phyloP scores from a whole-genome alignment of 2,888 invertebrate species.

The Drosophila kanekoi region DNA sequence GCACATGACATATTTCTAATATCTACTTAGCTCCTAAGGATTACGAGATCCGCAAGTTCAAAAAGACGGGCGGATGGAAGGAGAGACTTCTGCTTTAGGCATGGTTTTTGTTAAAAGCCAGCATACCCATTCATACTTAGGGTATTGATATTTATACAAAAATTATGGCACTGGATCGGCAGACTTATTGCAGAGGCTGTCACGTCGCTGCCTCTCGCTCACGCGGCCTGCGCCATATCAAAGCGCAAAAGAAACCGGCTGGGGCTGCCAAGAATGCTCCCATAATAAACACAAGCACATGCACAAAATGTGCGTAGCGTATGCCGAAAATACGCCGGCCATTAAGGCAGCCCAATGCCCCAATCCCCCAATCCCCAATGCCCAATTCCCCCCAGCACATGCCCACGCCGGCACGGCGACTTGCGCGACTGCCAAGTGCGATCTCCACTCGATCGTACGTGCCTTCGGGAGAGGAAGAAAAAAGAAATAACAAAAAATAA shows the following conservation, averaged over 20 bases:
- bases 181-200: constrained; percentile 71
- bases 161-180: constrained; percentile 81
- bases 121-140: neutral
- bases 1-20: too few species aligned
- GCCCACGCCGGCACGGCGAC: constrained; percentile 37
- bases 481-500: constrained; percentile 10
- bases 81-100: too few species aligned
- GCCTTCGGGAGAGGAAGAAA: constrained; percentile 29
- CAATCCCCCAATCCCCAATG: constrained; percentile 34
- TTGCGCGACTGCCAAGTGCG: constrained; percentile 40
- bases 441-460: constrained; percentile 59
- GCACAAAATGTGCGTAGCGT: constrained; percentile 77
- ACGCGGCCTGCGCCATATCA: constrained; percentile 42
- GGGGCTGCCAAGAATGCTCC: constrained; percentile 35
- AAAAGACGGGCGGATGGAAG: too few species aligned
- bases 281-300: constrained; percentile 59
- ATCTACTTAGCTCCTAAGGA: too few species aligned
- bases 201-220: constrained; percentile 11
- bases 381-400: constrained; percentile 30
- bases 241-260: constrained; percentile 64
- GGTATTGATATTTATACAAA: constrained; percentile 62
- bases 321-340: constrained; percentile 79
- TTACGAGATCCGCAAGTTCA: too few species aligned
- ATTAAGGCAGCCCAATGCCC: constrained; percentile 63
- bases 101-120: neutral